Evolutionary conservation across 2,113 vertebrate species (phyloP).

Genomic region (Mellivora capensis): DNA sequence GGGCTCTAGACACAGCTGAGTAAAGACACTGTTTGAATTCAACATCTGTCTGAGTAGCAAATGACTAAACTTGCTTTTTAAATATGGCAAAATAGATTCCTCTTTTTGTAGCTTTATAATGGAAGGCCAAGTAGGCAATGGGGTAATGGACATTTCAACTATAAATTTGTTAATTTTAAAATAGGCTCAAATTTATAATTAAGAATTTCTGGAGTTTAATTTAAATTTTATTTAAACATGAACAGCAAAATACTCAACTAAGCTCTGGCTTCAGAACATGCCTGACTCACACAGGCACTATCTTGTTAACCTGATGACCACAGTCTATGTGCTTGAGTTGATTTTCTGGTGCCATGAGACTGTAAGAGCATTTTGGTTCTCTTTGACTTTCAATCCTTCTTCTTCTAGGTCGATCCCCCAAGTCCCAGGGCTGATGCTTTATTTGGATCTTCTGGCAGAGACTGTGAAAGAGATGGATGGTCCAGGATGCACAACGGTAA

Average conservation of each 20-base stretch:
- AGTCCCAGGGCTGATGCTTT: constrained; percentile 72
- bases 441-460: constrained; percentile 51
- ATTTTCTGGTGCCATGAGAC: neutral
- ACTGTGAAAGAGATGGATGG: constrained; percentile 71
- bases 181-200: neutral
- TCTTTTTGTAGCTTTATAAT: neutral
- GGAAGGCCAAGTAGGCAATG: neutral
- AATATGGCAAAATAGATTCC: neutral
- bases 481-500: constrained; percentile 72
- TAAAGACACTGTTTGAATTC: neutral
- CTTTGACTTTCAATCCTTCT: neutral
- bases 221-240: neutral
- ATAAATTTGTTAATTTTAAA: constrained; percentile 16
- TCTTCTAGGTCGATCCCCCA: constrained; percentile 77
- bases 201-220: neutral
- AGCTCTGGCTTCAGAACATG: neutral
- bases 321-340: neutral
- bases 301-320: neutral
- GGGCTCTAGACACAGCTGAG: neutral
- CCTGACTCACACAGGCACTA: neutral
- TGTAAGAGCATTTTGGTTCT: neutral
- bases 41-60: neutral
- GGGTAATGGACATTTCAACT: neutral
- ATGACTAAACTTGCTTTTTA: neutral
- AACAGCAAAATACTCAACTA: neutral